Conservation (phyloP, 1,140 invertebrate genomes). For the Heliconius melpomene region DNA sequence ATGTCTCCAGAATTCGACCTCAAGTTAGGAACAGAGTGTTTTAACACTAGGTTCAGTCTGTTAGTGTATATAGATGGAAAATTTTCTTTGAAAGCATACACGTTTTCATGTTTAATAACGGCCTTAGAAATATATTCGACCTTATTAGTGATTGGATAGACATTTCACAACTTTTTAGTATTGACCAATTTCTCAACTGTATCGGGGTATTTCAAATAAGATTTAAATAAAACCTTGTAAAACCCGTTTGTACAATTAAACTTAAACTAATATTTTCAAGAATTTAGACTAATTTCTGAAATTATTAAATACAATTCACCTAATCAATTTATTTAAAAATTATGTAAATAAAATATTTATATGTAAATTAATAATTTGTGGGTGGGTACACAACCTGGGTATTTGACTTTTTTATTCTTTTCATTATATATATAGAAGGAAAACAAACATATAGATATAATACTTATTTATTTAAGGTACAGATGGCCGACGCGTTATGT, state of each 20-base stretch:
- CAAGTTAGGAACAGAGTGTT: no score
- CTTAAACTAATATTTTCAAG: background rate
- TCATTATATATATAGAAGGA: constrained; percentile 30
- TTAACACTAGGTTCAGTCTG: no score
- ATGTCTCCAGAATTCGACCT: no score
- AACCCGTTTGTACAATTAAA: background rate
- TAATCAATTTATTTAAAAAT: no score
- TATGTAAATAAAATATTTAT: background rate
- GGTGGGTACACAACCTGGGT: no score
- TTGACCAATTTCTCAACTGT: background rate
- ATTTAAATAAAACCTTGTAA: constrained; percentile 10
- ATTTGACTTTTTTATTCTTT: background rate
- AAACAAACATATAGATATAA: constrained; percentile 38
- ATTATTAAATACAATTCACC: no score
- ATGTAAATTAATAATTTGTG: background rate
- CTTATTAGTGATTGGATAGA: background rate
- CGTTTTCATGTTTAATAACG: background rate
- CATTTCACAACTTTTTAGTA: background rate
- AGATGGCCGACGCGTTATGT: constrained; percentile 62
- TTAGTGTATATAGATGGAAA: no score
- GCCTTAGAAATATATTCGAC: background rate
- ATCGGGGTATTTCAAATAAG: background rate
- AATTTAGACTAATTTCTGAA: background rate
- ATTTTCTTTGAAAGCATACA: background rate
- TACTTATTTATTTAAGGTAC: constrained; percentile 73